Evolutionary conservation across 2,113 vertebrate genomes (phyloP).

Genomic region (Sebastes fasciatus): DNA sequence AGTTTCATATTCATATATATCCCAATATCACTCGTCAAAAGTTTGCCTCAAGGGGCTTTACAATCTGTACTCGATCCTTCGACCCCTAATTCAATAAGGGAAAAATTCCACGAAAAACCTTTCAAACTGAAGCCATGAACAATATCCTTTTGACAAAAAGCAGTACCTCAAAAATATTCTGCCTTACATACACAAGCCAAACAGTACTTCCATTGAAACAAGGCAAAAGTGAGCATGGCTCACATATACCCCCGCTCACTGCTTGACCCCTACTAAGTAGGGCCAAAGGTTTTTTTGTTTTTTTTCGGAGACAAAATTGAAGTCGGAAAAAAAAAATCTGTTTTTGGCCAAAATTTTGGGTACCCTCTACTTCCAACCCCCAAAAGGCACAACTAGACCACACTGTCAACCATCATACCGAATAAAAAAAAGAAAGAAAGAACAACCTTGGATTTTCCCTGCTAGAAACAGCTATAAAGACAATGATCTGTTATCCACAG

Average conservation of each 20-base stretch:
- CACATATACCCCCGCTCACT: too few relatives aligned
- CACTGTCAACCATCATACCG: too few relatives aligned
- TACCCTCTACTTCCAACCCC: too few relatives aligned
- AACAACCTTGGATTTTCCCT: background rate
- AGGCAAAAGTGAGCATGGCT: background rate
- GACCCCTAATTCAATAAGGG: background rate
- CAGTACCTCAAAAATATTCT: background rate
- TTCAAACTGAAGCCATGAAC: background rate
- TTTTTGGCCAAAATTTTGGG: too few relatives aligned
- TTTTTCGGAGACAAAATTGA: too few relatives aligned
- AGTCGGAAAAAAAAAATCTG: too few relatives aligned
- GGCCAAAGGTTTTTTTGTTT: too few relatives aligned
- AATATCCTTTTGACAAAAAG: background rate
- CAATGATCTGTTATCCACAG: conserved; percentile 63
- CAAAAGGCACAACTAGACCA: too few relatives aligned
- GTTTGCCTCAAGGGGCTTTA: background rate
- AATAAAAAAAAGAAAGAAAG: background rate
- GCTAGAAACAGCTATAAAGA: background rate
- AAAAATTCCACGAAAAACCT: background rate
- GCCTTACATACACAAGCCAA: background rate
- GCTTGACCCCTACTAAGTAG: too few relatives aligned
- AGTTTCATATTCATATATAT: background rate
- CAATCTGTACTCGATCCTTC: background rate
- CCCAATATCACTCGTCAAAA: background rate
- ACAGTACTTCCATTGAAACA: background rate